Evolutionary conservation across 1,140 invertebrate genomes (phyloP), one percentile per base, ranked within the genome.

Genomic region (Cyphomyrmex costatus): DNA sequence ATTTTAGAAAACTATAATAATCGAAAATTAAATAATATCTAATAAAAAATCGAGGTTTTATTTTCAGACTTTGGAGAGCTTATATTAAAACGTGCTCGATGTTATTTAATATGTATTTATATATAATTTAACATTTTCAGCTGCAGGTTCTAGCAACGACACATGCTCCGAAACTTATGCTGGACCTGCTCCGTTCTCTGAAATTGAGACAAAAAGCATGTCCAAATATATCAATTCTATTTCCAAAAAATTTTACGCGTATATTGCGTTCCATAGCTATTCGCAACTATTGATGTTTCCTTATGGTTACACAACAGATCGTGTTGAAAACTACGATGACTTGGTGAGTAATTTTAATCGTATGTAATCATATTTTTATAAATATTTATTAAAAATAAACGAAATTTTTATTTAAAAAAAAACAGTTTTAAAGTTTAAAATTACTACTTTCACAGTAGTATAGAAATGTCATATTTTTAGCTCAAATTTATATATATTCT

Each of bases 281-380:
- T 65, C 63, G 8, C 63, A 65, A 5, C 33, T 65, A 19, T 65
- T 65, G 33, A 36, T 65, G 30, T 65, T 12, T 8, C 63, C 63
- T 36, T 65, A 65, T 21, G 33, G 33, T 0, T 36, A 65, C 30
- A 21, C 63, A 36, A 21, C 8, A 0, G 33, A 4, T 36, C 30
- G 2, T 21, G 1, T 65, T 65, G 30, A 65, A 3, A 65, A 65
- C 19, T 65, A 65, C 4, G 27, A 65, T 1, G 8, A 65, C n/a
- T 21, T 21, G 33, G 63, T 65, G 1, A 65, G 30, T 65, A 21
- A n/a, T 21, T 65, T 36, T 65, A 21, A 36, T 63, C n/a, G n/a
- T n/a, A n/a, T n/a, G n/a, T n/a, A n/a, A n/a, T n/a, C n/a, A n/a
- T n/a, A n/a, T n/a, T n/a, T n/a, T n/a, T n/a, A n/a, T n/a, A n/a